Evolutionary conservation across 2,888 invertebrate genomes (phyloP).

Genomic region (Phorcus lineatus): DNA sequence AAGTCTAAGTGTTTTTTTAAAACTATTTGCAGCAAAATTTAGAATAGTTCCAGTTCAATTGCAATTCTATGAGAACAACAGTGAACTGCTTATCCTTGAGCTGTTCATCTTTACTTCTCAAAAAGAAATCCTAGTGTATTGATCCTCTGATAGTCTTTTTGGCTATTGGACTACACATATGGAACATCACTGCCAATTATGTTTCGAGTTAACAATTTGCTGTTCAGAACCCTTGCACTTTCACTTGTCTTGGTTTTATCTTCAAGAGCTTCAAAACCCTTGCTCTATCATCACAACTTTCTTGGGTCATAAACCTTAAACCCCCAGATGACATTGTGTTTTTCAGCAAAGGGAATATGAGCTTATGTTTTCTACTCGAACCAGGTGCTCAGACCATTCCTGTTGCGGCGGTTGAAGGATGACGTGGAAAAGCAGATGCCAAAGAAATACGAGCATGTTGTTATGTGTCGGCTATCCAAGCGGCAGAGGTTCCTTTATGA

Average conservation of each 20-base stretch:
- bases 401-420: constrained; percentile 95
- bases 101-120: background rate
- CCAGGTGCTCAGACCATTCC: constrained; percentile 94
- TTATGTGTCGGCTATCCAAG: constrained; percentile 84
- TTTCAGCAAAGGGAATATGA: background rate
- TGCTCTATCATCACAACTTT: no score
- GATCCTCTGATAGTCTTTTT: background rate
- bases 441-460: constrained; percentile 82
- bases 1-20: no score
- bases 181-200: background rate
- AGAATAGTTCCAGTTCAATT: no score
- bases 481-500: constrained; percentile 97
- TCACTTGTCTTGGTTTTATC: no score
- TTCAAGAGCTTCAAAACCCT: no score
- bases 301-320: background rate
- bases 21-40: no score
- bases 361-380: no score
- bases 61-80: background rate
- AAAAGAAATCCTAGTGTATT: background rate
- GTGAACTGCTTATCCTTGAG: background rate
- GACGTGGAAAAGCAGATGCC: constrained; percentile 99
- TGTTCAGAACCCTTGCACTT: background rate
- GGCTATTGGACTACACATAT: background rate
- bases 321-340: background rate
- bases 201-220: background rate